Base-by-base conservation (phyloP, 1,140 invertebrate species). In the Heliconius hewitsoni region DNA sequence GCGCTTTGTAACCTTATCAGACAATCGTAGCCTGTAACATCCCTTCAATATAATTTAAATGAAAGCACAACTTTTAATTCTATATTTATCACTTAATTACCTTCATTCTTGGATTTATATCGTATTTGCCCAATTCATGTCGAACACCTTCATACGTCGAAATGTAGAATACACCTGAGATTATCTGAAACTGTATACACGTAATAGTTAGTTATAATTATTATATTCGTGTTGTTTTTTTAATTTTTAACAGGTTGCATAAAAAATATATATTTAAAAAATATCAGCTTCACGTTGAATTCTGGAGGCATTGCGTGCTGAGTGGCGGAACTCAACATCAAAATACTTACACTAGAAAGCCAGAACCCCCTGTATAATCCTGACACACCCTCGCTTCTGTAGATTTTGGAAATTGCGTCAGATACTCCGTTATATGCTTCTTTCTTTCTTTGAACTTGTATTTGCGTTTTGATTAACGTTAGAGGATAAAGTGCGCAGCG, bases 291-390 rank as follows among this genome's bases (percentile, higher is more conserved):
- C 34, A 37, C 34, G 34, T 1, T 37, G 34, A 37, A 37, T 37
- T 37, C 6, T 37, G 34, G 6, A 37, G 0, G 34, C 8, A 6
- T 37, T 37, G 34, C 6, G 34, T 37, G 34, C 6, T 37, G 34
- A 37, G 34, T 37, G 6, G 5, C 34, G 34, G 34, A 34, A 37
- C 34, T 37, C 8, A 37, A 37, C 8, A 1, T 37, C 8, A 37
- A 37, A 57, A 57, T 72, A 93, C 93, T 94, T 55, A 96, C 95
- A 71, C 98, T 98, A 74, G 97, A 98, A 73, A 99, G 96, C 98
- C 98, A 99, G 92, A 99, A 99, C n/a, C 98, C 99, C 88, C 97
- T 96, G 92, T 99, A 99, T 0, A 99, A 94, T 0, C 98, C 98
- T 6, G 96, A 93, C 34, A 98, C 84, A 16, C 99, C 99, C 95